A percentile compares a stretch with the other conserved stretches of the same genome.
Evolutionary conservation across 2,797 vertebrate species (phyloP).

Genomic region (Clarias platycephalus): DNA sequence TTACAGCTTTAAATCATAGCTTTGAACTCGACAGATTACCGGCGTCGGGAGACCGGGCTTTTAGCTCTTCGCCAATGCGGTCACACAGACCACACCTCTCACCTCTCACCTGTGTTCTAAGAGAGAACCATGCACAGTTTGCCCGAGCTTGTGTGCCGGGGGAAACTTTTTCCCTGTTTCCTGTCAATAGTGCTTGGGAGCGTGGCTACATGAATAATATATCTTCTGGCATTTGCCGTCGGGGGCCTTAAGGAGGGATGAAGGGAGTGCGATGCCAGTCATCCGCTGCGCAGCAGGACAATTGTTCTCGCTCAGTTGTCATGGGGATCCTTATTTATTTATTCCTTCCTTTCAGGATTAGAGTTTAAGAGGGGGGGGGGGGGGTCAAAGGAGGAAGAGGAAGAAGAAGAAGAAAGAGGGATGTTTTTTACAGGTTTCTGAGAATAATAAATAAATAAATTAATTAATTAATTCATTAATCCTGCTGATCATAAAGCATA

Average conservation of each 20-base stretch:
- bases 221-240: slow-evolving; percentile 60
- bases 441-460: neutral
- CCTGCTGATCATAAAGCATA: slow-evolving; percentile 4
- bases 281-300: slow-evolving; percentile 53
- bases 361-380: slow-evolving; percentile 23
- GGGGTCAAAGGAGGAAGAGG: no score
- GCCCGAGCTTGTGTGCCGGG: slow-evolving; percentile 27
- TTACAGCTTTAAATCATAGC: slow-evolving; percentile 37
- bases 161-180: slow-evolving; percentile 29
- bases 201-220: slow-evolving; percentile 61
- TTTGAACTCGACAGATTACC: slow-evolving; percentile 44
- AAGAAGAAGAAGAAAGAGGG: neutral
- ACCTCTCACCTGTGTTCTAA: slow-evolving; percentile 30
- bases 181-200: slow-evolving; percentile 57
- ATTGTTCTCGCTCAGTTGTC: slow-evolving; percentile 58
- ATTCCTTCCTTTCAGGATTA: slow-evolving; percentile 49
- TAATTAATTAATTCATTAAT: neutral
- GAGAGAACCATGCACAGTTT: slow-evolving; percentile 26
- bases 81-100: slow-evolving; percentile 12
- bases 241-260: slow-evolving; percentile 53
- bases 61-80: slow-evolving; percentile 40
- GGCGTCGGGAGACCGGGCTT: slow-evolving; percentile 24
- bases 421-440: slow-evolving; percentile 30
- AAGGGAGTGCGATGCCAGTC: slow-evolving; percentile 54
- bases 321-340: slow-evolving; percentile 57